Evolutionary conservation across 2,113 vertebrate genomes (phyloP).

Genomic region (Hydrolagus affinis): DNA sequence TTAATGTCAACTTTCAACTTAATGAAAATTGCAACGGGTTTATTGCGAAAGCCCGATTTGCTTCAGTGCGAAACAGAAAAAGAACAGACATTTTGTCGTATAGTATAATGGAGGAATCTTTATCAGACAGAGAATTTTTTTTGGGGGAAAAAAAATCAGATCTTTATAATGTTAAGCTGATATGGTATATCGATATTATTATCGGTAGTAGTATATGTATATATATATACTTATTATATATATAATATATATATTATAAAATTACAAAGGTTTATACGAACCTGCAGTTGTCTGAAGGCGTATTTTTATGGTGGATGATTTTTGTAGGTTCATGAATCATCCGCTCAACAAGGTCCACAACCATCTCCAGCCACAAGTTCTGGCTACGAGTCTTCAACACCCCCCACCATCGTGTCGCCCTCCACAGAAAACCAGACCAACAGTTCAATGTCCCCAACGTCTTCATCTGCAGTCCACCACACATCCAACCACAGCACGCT

Average conservation of each 20-base stretch:
- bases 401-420: conserved; percentile 95
- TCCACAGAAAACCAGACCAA: conserved; percentile 95
- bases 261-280: background rate
- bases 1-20: background rate
- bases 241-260: background rate
- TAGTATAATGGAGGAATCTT: no score
- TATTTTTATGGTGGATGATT: conserved; percentile 33
- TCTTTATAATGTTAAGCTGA: background rate
- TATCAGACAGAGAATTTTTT: background rate
- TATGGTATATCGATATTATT: background rate
- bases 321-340: conserved; percentile 83
- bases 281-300: conserved; percentile 1
- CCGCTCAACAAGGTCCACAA: conserved; percentile 82
- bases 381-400: conserved; percentile 96
- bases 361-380: conserved; percentile 97
- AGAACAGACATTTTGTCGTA: no score
- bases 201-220: no score
- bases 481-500: conserved; percentile 93
- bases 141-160: no score
- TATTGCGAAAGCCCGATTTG: background rate
- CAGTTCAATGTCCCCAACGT: conserved; percentile 86
- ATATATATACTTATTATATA: no score
- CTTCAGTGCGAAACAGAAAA: no score
- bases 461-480: conserved; percentile 90
- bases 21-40: background rate